These are phyloP conservation scores for Lacerta viridis DNA, from an alignment of 2,797 vertebrate species.

Conservation along the genomic window DNA sequence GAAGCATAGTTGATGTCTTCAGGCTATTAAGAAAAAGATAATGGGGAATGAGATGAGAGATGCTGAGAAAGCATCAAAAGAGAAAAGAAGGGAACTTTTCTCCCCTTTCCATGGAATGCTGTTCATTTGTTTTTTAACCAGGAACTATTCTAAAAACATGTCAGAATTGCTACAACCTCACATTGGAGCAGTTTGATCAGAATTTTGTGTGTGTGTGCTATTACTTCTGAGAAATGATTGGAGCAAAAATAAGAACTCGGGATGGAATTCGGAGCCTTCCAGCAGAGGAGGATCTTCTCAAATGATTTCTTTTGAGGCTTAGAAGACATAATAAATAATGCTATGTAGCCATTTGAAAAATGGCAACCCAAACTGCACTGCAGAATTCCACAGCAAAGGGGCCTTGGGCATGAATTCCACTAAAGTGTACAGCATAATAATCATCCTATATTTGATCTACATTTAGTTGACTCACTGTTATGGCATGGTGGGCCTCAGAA, in stretches of 20 bases:
- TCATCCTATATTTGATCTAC: neutral
- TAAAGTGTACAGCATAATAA: no score
- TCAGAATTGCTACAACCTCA: neutral
- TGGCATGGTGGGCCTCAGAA: no score
- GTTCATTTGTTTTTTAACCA: neutral
- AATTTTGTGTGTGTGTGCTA: neutral
- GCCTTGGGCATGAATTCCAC: no score
- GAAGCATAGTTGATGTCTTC: constrained; percentile 93
- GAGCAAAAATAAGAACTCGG: neutral
- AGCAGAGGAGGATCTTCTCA: neutral
- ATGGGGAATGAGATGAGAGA: neutral
- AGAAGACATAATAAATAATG: no score
- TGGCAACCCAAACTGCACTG: no score
- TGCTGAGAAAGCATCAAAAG: neutral
- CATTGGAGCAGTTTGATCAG: neutral
- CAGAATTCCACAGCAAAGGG: no score
- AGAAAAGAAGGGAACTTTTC: neutral
- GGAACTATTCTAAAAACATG: neutral
- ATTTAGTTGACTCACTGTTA: neutral
- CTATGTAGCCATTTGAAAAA: neutral
- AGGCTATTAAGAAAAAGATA: constrained; percentile 79
- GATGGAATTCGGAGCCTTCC: neutral
- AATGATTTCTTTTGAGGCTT: no score
- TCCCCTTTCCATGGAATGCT: neutral
- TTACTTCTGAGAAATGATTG: neutral